Percentiles rank a stretch among this genome's conserved stretches.
phyloP scores from a whole-genome alignment of 1,140 invertebrate species.

The Maniola jurtina region DNA sequence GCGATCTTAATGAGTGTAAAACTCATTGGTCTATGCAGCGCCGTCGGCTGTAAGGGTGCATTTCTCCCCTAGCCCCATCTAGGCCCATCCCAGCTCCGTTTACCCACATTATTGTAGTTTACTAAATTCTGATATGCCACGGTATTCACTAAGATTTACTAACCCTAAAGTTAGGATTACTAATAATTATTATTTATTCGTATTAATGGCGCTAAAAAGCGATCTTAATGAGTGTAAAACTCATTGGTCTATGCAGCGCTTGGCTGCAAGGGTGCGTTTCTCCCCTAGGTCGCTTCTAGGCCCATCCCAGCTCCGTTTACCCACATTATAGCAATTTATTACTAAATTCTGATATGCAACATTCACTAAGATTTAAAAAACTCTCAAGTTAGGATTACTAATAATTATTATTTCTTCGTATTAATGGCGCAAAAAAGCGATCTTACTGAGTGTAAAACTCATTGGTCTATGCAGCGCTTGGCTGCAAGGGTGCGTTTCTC shows the following conservation, averaged over 20 bases:
- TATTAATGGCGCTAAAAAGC: neutral
- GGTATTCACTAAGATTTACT: too few relatives aligned
- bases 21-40: constrained; percentile 38
- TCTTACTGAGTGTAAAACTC: neutral
- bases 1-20: neutral
- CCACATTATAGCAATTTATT: constrained; percentile 59
- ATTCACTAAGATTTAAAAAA: too few relatives aligned
- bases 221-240: neutral
- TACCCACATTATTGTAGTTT: constrained; percentile 58
- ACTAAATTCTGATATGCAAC: too few relatives aligned
- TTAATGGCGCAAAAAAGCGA: neutral
- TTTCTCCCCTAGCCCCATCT: constrained; percentile 41
- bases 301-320: constrained; percentile 47
- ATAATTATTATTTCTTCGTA: neutral
- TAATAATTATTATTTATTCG: neutral
- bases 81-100: constrained; percentile 45
- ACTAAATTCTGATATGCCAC: too few relatives aligned
- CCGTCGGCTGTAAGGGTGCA: constrained; percentile 35
- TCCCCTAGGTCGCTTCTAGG: constrained; percentile 46
- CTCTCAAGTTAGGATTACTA: too few relatives aligned
- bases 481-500: constrained; percentile 33
- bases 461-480: constrained; percentile 40
- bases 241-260: constrained; percentile 40
- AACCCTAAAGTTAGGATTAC: too few relatives aligned
- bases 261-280: constrained; percentile 28